phyloP scores from a whole-genome alignment of 1,140 invertebrate species.

The Drusus annulatus region DNA sequence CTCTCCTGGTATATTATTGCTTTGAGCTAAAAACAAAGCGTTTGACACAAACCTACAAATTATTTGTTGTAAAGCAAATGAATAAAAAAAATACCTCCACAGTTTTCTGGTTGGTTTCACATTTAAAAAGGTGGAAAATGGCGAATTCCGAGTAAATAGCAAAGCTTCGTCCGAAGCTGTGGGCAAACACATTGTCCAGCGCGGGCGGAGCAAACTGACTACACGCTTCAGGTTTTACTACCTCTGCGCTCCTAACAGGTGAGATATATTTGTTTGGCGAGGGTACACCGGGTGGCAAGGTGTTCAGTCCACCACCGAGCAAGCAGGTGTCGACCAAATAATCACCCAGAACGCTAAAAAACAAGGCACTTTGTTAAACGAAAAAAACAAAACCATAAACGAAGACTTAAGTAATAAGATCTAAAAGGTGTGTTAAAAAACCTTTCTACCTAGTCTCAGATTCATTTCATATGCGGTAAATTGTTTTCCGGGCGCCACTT shows the following conservation, averaged over 20 bases:
- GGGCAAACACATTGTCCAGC: slow-evolving; percentile 16
- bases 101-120: too few relatives aligned
- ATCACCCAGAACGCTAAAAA: slow-evolving; percentile 1
- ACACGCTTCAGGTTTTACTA: too few relatives aligned
- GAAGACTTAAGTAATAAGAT: too few relatives aligned
- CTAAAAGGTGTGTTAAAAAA: too few relatives aligned
- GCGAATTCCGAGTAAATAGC: slow-evolving; percentile 12
- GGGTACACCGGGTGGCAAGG: slow-evolving; percentile 14
- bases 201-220: not conserved
- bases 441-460: too few relatives aligned
- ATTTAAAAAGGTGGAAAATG: not conserved
- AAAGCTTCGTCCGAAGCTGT: slow-evolving; percentile 8
- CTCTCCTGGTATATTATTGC: too few relatives aligned
- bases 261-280: slow-evolving; percentile 30
- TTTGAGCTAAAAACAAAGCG: too few relatives aligned
- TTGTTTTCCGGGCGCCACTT: too few relatives aligned
- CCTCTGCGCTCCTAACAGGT: slow-evolving; percentile 19
- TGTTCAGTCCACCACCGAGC: slow-evolving; percentile 3
- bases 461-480: too few relatives aligned
- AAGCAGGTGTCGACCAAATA: slow-evolving; percentile 35
- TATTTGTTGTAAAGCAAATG: too few relatives aligned
- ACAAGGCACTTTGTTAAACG: not conserved
- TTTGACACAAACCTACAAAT: too few relatives aligned
- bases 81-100: too few relatives aligned
- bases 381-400: not conserved